Conservation (phyloP, 2,888 invertebrate genomes). For the Cephus runcator region DNA sequence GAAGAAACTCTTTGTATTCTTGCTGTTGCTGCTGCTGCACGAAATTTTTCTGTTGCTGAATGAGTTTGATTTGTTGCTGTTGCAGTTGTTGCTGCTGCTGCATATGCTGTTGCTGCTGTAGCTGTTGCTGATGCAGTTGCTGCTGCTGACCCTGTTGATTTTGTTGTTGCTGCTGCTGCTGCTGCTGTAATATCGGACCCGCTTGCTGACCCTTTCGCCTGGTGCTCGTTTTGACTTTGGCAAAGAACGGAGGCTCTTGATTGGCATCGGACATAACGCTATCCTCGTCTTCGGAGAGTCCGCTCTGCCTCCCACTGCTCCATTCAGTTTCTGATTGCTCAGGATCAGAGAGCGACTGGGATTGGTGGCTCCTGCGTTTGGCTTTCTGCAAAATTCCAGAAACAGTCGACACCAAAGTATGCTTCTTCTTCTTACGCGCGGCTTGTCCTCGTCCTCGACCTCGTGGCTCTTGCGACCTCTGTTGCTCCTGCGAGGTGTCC, state of each 20-base stretch:
- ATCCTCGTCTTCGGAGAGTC: constrained; percentile 76
- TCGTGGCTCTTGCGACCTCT: constrained; percentile 30
- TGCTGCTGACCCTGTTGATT: constrained; percentile 30
- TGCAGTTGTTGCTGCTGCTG: constrained; percentile 24
- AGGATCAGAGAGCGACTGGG: constrained; percentile 79
- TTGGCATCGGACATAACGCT: constrained; percentile 78
- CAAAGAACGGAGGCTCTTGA: constrained; percentile 73
- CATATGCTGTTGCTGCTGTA: constrained; percentile 11
- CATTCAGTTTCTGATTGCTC: constrained; percentile 82
- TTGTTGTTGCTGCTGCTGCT: constrained; percentile 35
- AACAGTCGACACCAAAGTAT: constrained; percentile 84
- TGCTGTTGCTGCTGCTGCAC: constrained; percentile 28
- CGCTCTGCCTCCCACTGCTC: constrained; percentile 78
- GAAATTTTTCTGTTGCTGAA: constrained; percentile 19
- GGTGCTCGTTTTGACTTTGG: constrained; percentile 70
- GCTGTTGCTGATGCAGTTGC: constrained; percentile 26
- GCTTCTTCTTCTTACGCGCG: constrained; percentile 78
- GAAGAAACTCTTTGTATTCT: constrained; percentile 66
- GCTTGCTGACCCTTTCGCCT: constrained; percentile 52
- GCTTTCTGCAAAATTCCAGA: constrained; percentile 88
- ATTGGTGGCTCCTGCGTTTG: constrained; percentile 72
- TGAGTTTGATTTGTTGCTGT: constrained; percentile 26
- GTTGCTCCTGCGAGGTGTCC: constrained; percentile 55
- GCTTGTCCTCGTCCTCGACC: constrained; percentile 47
- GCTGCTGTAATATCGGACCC: constrained; percentile 32